These are phyloP conservation scores for Sebastes matsubarae DNA, from an alignment of 2,797 vertebrate genomes.

Conservation along the genomic window DNA sequence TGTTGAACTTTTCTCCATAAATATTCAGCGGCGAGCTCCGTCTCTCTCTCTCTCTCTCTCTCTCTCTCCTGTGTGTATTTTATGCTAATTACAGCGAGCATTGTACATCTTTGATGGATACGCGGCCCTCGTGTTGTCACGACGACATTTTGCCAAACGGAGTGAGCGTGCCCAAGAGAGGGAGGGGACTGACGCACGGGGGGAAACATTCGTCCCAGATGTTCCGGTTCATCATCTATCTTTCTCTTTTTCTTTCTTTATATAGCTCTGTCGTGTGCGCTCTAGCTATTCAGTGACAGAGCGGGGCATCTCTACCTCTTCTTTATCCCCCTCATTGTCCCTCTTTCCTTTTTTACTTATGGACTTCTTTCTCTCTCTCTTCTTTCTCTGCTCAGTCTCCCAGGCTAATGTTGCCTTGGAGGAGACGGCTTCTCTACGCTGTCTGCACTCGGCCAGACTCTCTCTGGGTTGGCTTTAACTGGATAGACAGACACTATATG, in stretches of 20 bases:
- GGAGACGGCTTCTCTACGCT: constrained; percentile 56
- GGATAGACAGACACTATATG: constrained; percentile 22
- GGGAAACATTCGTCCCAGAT: constrained; percentile 35
- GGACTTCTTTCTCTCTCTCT: neutral
- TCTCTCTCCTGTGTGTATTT: constrained; percentile 16
- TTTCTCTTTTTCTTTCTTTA: constrained; percentile 2
- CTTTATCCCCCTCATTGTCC: constrained; percentile 21
- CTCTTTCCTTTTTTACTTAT: constrained; percentile 30
- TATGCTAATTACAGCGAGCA: constrained; percentile 49
- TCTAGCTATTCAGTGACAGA: neutral
- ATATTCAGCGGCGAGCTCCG: constrained; percentile 26
- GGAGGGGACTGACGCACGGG: neutral
- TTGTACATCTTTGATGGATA: constrained; percentile 52
- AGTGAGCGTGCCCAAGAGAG: constrained; percentile 47
- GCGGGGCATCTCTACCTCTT: neutral
- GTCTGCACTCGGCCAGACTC: constrained; percentile 53
- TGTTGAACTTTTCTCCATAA: constrained; percentile 48
- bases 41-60: neutral
- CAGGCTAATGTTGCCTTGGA: constrained; percentile 52
- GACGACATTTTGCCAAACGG: constrained; percentile 38
- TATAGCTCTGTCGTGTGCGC: neutral
- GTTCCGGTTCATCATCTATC: constrained; percentile 25
- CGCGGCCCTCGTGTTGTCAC: constrained; percentile 36
- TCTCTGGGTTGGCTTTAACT: constrained; percentile 36
- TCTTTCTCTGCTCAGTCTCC: constrained; percentile 37